Base-by-base conservation (phyloP, 1,140 invertebrate species). In the Homalodisca vitripennis region DNA sequence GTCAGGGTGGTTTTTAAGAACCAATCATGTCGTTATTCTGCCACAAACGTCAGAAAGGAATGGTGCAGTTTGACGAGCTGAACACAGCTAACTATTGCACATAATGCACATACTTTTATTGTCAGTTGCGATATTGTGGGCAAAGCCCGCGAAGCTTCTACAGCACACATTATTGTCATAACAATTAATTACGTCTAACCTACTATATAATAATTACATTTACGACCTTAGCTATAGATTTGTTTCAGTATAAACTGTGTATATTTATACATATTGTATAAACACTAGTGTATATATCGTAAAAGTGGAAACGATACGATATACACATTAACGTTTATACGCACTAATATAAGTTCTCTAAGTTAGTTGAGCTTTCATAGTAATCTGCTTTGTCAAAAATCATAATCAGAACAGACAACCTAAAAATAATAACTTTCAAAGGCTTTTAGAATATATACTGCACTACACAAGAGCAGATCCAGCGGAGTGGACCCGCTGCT, bases 261-360 rank as follows among this genome's bases (percentile, higher is more conserved):
- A 32, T 64, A 64, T 46, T n/a, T 20, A 41, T 60, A 60, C 55
- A 31, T 47, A 46, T 27, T 26, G 41, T 27, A 32, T 64, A 64
- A 64, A 46, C 24, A 41, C 41, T 27, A 66, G 32, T 66, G 32
- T 66, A 66, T 46, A 66, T 46, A 66, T 66, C n/a, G n/a, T n/a
- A 63, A n/a, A 32, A 31, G 24, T 60, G 24, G 29, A 17, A 27
- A 13, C 14, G 24, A 63, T 32, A 32, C 17, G n/a, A 60, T 60
- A 22, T 60, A 60, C 24, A 64, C 34, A 64, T n/a, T 17, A 22
- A 31, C 32, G 22, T 22, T 46, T 66, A 64, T 66, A 27, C 41
- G 17, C 41, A 66, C 63, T 29, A 60, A 17, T 60, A 26, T 46
- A 47, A 46, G 41, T 66, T 46, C 41, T 46, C 41, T 66, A 41